A percentile compares a stretch with the other conserved stretches of the same genome.
Conservation (phyloP, 1,140 invertebrate genomes). For the Psilanteris sp. region DNA sequence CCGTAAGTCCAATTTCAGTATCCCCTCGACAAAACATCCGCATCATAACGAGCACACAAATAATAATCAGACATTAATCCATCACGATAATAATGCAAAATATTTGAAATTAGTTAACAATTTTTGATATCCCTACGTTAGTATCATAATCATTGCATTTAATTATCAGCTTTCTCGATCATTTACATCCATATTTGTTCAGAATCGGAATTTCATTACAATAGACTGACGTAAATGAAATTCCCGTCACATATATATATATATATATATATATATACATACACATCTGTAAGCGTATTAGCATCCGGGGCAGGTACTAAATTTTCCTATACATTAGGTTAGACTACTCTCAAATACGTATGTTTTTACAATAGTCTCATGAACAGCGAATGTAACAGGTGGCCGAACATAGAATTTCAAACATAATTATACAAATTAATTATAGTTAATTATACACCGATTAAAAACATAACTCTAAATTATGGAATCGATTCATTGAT, state of each 20-base stretch:
- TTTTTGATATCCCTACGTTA: constrained; percentile 17
- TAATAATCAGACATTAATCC: neutral
- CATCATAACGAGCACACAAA: neutral
- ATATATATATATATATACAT: no score
- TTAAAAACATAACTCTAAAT: no score
- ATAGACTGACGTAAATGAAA: constrained; percentile 42
- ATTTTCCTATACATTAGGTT: constrained; percentile 28
- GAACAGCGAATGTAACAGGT: constrained; percentile 28
- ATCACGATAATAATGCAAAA: neutral
- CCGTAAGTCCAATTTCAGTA: no score
- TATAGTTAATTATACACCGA: no score
- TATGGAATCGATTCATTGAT: no score
- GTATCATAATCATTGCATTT: constrained; percentile 29
- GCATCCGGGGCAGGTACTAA: constrained; percentile 1
- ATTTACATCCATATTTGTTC: constrained; percentile 48
- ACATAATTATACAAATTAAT: constrained; percentile 26
- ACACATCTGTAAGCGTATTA: constrained; percentile 13
- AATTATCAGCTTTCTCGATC: constrained; percentile 19
- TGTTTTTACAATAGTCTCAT: constrained; percentile 22
- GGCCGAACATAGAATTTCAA: constrained; percentile 22
- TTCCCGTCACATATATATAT: constrained; percentile 34
- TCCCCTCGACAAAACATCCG: no score
- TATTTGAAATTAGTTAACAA: constrained; percentile 20
- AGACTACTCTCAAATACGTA: constrained; percentile 22
- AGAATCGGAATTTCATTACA: constrained; percentile 53